Conservation (phyloP, 2,113 vertebrate genomes). For the Physeter macrocephalus region DNA sequence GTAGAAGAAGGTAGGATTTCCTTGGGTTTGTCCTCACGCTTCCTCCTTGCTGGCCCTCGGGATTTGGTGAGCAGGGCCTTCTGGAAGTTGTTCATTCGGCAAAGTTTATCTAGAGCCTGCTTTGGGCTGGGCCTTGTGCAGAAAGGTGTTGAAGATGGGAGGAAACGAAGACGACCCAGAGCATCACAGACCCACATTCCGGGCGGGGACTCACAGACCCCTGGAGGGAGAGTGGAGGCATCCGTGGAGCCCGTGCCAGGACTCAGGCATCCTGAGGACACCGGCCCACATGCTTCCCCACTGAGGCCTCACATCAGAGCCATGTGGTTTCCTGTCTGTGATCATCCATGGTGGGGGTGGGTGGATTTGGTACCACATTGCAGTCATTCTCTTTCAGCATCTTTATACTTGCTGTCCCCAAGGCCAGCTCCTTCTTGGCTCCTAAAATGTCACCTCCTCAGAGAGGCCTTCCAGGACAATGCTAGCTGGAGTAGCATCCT, state of each 20-base stretch:
- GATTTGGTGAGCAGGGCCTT: not conserved
- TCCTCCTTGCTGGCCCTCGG: not conserved
- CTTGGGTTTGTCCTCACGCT: not conserved
- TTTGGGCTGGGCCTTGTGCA: not conserved
- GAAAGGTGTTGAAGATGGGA: not conserved
- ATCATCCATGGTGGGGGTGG: not conserved
- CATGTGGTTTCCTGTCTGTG: not conserved
- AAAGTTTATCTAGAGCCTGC: not conserved
- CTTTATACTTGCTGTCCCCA: not conserved
- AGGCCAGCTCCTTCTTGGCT: not conserved
- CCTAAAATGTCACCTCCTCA: not conserved
- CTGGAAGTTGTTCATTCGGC: not conserved
- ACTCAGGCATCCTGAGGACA: not conserved
- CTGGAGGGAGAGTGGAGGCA: not conserved
- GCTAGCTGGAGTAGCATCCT: not conserved
- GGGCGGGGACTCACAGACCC: not conserved
- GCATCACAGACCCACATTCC: not conserved
- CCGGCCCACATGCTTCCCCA: not conserved
- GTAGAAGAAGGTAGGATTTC: not conserved
- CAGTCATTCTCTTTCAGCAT: not conserved
- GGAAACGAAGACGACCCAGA: not conserved
- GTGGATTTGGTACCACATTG: not conserved
- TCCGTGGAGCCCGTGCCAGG: not conserved
- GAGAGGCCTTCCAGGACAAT: not conserved
- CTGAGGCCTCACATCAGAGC: rapidly evolving